A percentile compares a stretch with the other conserved stretches of the same genome.
phyloP scores from a whole-genome alignment of 2,113 vertebrate species.

The Sarotherodon lohbergeri region DNA sequence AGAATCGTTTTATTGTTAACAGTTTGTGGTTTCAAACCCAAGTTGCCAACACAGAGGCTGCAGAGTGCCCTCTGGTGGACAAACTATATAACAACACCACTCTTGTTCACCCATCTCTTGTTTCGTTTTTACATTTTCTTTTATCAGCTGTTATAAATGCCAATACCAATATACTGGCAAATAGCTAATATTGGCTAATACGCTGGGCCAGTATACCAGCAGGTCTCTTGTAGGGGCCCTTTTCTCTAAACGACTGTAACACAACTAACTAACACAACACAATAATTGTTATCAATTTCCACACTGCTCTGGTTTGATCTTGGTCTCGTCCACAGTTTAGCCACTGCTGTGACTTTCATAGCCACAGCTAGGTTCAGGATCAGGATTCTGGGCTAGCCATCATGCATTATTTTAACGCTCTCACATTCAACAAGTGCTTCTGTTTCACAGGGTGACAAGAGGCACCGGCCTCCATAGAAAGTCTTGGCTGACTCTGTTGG shows the following conservation, averaged over 20 bases:
- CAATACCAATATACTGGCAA: background rate
- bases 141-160: background rate
- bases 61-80: too few species aligned
- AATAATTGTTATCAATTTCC: background rate
- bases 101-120: background rate
- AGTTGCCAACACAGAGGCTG: too few species aligned
- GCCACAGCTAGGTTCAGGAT: background rate
- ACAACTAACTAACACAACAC: background rate
- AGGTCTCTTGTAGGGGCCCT: background rate
- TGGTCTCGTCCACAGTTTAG: fast-evolving
- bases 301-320: background rate
- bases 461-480: background rate
- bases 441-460: background rate
- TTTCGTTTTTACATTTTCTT: background rate
- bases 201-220: fast-evolving
- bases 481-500: background rate
- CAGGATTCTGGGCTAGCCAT: background rate
- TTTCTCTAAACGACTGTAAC: background rate
- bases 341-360: background rate
- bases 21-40: background rate
- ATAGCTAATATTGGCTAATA: background rate
- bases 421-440: background rate
- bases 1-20: background rate
- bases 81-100: too few species aligned
- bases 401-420: background rate